Evolutionary conservation across 1,140 invertebrate species (phyloP), one percentile per base, ranked within the genome.

Genomic region (Stegodyphus dumicola): DNA sequence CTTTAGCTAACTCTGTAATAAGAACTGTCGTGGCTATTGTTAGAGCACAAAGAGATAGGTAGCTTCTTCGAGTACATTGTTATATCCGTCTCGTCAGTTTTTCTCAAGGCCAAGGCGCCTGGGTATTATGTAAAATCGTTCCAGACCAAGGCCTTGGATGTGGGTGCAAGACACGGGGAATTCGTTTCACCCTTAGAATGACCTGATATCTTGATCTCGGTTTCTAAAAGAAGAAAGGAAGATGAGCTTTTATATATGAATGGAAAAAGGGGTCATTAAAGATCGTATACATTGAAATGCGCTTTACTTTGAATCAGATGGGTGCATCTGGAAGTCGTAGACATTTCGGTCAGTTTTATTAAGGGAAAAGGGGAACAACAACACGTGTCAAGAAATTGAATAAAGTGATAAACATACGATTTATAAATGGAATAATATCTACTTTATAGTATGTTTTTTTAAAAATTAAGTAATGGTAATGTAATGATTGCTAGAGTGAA

Each of bases 101-200:
- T 73, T 81, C 69, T 81, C 78, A 81, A 81, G 78, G 78, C 71
- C 78, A 81, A 52, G 65, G 65, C 51, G 48, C 51, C 49, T 56
- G n/a, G 66, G 66, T 18, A 67, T 67, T 67, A 67, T 67, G 66
- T 18, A 73, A 81, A 81, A 49, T 49, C 54, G 78, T 73, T 81
- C 78, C 78, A 81, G 54, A 52, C 33, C 53, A 15, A 73, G 69
- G 54, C 78, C 78, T 81, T 81, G 60, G 52, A 9, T 56, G 74
- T 60, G 74, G 74, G 74, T 76, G 74, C 74, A 76, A 76, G 56
- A 64, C 13, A 76, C 74, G 10, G 15, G 13, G 17, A 15, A 65
- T 65, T 33, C 33, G 33, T 33, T 33, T 33, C 33, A 33, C 33
- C 33, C 33, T 33, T 33, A 33, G 33, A 33, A 33, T 33, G 33